phyloP scores from a whole-genome alignment of 2,888 invertebrate species.

The Arge pagana region DNA sequence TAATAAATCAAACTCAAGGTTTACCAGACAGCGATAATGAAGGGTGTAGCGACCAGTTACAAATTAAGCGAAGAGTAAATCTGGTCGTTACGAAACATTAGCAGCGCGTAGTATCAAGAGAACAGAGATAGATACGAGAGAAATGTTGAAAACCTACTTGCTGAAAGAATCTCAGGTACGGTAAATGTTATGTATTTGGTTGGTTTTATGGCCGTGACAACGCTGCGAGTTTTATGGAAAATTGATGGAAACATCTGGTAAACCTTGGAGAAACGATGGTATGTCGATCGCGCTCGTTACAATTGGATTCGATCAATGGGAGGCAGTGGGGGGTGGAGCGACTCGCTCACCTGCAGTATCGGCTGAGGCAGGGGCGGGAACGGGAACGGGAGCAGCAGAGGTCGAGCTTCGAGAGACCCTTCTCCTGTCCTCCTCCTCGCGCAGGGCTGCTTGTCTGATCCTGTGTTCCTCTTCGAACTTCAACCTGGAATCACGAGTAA shows the following conservation, averaged over 20 bases:
- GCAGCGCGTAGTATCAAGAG: too few species aligned
- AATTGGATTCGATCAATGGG: slow-evolving; percentile 50
- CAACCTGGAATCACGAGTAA: slow-evolving; percentile 64
- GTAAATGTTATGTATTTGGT: too few species aligned
- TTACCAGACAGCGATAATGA: slow-evolving; percentile 29
- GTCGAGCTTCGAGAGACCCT: slow-evolving; percentile 52
- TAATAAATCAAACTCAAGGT: slow-evolving; percentile 26
- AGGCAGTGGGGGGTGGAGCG: slow-evolving; percentile 58
- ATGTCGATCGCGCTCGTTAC: slow-evolving; percentile 22
- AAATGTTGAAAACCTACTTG: too few species aligned
- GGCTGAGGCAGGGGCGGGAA: slow-evolving; percentile 54
- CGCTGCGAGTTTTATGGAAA: slow-evolving; percentile 8
- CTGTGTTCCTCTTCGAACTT: slow-evolving; percentile 75
- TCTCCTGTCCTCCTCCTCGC: slow-evolving; percentile 62
- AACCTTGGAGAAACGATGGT: slow-evolving; percentile 31
- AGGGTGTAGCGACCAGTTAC: too few species aligned
- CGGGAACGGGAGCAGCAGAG: slow-evolving; percentile 49
- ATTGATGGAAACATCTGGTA: slow-evolving; percentile 19
- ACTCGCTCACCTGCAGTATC: slow-evolving; percentile 58
- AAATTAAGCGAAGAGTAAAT: too few species aligned
- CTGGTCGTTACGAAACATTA: too few species aligned
- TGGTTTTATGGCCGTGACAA: too few species aligned
- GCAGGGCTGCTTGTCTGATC: slow-evolving; percentile 63
- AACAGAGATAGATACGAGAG: too few species aligned
- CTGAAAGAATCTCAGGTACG: too few species aligned